These are phyloP conservation scores for Endomychus coccineus DNA, from an alignment of 2,888 invertebrate species.

Conservation along the genomic window DNA sequence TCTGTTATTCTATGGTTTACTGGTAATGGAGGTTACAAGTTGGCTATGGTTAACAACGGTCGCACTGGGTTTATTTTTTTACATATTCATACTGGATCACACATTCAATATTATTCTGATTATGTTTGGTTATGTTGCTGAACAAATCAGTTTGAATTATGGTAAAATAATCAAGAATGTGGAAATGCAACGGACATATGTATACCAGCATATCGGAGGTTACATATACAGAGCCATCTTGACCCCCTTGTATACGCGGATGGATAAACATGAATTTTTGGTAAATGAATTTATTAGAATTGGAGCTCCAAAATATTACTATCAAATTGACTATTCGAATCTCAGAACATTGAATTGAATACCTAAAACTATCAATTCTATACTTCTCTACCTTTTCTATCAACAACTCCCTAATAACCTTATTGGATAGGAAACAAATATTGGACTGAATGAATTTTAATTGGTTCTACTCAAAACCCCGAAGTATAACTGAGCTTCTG, in stretches of 20 bases:
- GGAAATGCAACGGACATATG: slow-evolving; percentile 5
- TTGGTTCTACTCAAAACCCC: too few relatives aligned
- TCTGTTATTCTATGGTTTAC: slow-evolving; percentile 9
- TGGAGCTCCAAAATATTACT: too few relatives aligned
- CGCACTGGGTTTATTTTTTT: slow-evolving; percentile 4
- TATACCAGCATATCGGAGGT: slow-evolving; percentile 9
- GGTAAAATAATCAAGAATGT: slow-evolving; percentile 7
- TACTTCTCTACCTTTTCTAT: too few relatives aligned
- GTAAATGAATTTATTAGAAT: slow-evolving; percentile 6
- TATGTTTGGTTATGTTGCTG: not conserved
- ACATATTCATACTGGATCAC: slow-evolving; percentile 11
- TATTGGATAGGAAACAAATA: too few relatives aligned
- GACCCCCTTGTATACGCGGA: slow-evolving; percentile 5
- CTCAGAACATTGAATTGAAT: too few relatives aligned
- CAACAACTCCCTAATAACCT: too few relatives aligned
- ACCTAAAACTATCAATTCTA: too few relatives aligned
- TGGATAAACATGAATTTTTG: slow-evolving; percentile 5
- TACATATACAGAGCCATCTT: slow-evolving; percentile 11
- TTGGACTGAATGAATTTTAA: too few relatives aligned
- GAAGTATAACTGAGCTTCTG: too few relatives aligned
- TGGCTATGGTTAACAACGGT: slow-evolving; percentile 7
- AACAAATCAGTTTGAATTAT: slow-evolving; percentile 4
- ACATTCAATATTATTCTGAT: slow-evolving; percentile 7
- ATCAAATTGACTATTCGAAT: too few relatives aligned
- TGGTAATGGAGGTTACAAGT: not conserved